Conservation (phyloP, 1,140 invertebrate genomes). For the Lycorma delicatula region DNA sequence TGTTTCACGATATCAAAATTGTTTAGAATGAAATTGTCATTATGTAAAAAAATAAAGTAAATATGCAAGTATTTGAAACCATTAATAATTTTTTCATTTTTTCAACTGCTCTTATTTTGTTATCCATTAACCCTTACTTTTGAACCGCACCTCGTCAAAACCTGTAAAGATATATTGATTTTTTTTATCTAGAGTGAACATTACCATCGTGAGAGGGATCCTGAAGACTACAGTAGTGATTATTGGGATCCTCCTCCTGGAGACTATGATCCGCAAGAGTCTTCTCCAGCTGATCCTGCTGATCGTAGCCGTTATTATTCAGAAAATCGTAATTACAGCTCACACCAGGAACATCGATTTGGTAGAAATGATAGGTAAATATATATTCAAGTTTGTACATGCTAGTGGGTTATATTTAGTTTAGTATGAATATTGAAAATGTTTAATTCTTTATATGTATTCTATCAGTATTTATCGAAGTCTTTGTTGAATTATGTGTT, state of each 20-base stretch:
- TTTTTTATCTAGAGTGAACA: conserved; percentile 31
- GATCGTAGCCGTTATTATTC: conserved; percentile 39
- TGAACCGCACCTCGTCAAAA: too few relatives aligned
- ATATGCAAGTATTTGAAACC: too few relatives aligned
- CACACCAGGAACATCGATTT: conserved; percentile 38
- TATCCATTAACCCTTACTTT: too few relatives aligned
- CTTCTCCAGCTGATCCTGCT: conserved; percentile 39
- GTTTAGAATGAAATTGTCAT: too few relatives aligned
- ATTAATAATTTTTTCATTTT: too few relatives aligned
- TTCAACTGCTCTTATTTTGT: too few relatives aligned
- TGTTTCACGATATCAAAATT: too few relatives aligned
- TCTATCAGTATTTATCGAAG: neutral
- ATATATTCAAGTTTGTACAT: too few relatives aligned
- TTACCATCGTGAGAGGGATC: conserved; percentile 39
- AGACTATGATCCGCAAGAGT: conserved; percentile 40
- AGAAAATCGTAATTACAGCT: conserved; percentile 42
- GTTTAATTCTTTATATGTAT: neutral
- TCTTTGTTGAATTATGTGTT: neutral
- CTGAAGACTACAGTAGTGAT: conserved; percentile 48
- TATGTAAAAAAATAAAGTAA: too few relatives aligned
- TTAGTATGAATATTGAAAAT: neutral
- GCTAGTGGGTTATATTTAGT: neutral
- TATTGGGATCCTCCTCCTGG: conserved; percentile 39
- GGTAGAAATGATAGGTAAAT: conserved; percentile 41
- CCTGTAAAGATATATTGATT: conserved; percentile 6